phyloP scores from a whole-genome alignment of 2,888 invertebrate genomes.

The Sinhomidia bicolor region DNA sequence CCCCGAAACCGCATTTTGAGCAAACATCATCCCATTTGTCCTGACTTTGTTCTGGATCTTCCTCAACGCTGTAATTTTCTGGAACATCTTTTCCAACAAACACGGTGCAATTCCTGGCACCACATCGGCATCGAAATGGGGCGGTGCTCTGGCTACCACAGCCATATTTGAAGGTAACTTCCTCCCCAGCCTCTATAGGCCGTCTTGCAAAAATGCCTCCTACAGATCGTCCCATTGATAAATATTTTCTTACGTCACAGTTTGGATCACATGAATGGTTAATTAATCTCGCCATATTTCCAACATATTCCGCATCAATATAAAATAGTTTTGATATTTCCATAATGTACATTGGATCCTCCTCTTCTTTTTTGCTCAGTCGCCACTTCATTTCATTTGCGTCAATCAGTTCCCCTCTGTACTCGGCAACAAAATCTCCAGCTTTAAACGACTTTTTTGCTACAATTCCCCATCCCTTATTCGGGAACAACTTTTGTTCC shows the following conservation, averaged over 20 bases:
- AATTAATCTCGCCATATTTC: conserved; percentile 77
- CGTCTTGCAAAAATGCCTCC: conserved; percentile 77
- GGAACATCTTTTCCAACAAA: conserved; percentile 73
- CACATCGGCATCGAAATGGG: conserved; percentile 76
- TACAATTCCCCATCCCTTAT: conserved; percentile 77
- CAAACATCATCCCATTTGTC: conserved; percentile 77
- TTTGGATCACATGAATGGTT: conserved; percentile 79
- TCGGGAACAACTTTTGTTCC: conserved; percentile 50
- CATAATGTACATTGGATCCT: conserved; percentile 77
- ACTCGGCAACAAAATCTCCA: conserved; percentile 78
- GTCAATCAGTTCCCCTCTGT: conserved; percentile 78
- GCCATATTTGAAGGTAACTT: conserved; percentile 77
- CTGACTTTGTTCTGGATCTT: conserved; percentile 43
- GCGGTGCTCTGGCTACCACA: conserved; percentile 75
- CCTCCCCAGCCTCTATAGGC: conserved; percentile 73
- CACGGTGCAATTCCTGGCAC: conserved; percentile 69
- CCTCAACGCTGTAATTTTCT: conserved; percentile 36
- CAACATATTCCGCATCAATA: conserved; percentile 78
- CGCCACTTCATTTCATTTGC: conserved; percentile 72
- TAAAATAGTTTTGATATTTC: conserved; percentile 73
- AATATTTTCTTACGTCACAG: conserved; percentile 76
- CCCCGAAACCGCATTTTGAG: conserved; percentile 73
- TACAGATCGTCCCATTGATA: conserved; percentile 72
- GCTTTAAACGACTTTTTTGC: conserved; percentile 60
- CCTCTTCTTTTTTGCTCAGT: conserved; percentile 71